Base-by-base conservation (phyloP, 2,113 vertebrate species). In the Ceyx melanurus region DNA sequence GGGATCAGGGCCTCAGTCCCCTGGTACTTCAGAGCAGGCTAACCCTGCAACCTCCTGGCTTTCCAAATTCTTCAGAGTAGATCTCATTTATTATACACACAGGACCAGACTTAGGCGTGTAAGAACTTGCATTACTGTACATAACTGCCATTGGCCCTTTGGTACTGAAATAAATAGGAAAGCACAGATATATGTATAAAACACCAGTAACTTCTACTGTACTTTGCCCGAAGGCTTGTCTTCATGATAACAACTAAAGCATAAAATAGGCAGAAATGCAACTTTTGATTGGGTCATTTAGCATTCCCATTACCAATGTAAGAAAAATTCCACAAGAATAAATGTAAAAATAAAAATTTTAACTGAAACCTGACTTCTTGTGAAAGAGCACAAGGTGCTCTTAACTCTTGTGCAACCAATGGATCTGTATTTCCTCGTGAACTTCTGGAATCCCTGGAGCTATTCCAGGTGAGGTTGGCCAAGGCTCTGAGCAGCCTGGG, bases 21-120 rank as follows among this genome's bases (percentile, higher is more conserved):
- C 45, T 89, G 96, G 50, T 85, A 94, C 89, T 96, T 88, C 84
- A 77, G 77, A 91, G 95, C 94, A 96, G 68, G 91, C 94, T 96
- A 96, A 96, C 95, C 92, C 92, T 78, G 68, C 82, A 95, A 92
- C 91, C 96, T 96, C 85, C 94, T 78, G 91, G 96, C 89, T 96
- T 96, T 96, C 92, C 94, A 95, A 94, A 94, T 96, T 92, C 93
- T 96, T 96, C 72, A 0, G 89, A 96, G 89, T 95, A 87, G 94
- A 96, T 93, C 96, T 96, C 95, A 95, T 96, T 96, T 96, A 94
- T 91, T 96, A 88, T 50, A 94, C 92, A 92, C 94, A 50, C 26
- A 92, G 95, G 92, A 91, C 87, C 72, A 83, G 89, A 86, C 75
- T 91, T 71, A 77, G 93, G 91, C 5, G 3, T 81, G 60, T 93